phyloP scores from a whole-genome alignment of 2,888 invertebrate genomes.

The Leptinotarsa rubiginosa region DNA sequence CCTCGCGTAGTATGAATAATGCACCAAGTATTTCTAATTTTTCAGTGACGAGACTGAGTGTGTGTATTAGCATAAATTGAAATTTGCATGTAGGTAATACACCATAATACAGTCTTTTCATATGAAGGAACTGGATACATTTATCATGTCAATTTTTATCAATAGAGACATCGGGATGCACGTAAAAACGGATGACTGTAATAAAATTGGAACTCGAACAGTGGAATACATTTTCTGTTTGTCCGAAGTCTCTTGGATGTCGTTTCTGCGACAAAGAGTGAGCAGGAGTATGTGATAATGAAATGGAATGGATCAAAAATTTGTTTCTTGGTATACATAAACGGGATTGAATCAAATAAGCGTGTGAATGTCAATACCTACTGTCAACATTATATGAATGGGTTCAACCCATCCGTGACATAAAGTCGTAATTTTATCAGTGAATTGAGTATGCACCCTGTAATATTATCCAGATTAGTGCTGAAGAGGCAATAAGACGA shows the following conservation, averaged over 20 bases:
- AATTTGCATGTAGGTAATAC: slow-evolving; percentile 51
- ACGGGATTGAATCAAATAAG: no score
- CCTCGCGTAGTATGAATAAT: slow-evolving; percentile 40
- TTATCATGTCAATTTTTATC: slow-evolving; percentile 45
- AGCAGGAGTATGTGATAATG: neutral
- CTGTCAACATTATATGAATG: no score
- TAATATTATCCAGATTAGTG: no score
- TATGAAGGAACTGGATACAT: slow-evolving; percentile 40
- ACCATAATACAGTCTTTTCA: slow-evolving; percentile 47
- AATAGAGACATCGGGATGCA: slow-evolving; percentile 32
- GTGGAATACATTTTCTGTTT: slow-evolving; percentile 15
- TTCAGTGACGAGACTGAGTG: slow-evolving; percentile 46
- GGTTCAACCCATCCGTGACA: no score
- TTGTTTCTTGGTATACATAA: no score
- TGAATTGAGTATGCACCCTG: no score
- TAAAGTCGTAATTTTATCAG: no score
- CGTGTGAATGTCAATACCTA: no score
- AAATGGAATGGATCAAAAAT: no score
- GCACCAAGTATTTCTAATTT: slow-evolving; percentile 48
- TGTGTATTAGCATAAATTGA: slow-evolving; percentile 48
- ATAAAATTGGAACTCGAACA: slow-evolving; percentile 17
- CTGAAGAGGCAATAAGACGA: no score
- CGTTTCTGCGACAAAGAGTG: neutral
- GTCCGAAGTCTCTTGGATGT: slow-evolving; percentile 16
- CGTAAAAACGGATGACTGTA: slow-evolving; percentile 17